Evolutionary conservation across 2,888 invertebrate species (phyloP), one percentile per base, ranked within the genome.

Genomic region (Drosophila infuscata): DNA sequence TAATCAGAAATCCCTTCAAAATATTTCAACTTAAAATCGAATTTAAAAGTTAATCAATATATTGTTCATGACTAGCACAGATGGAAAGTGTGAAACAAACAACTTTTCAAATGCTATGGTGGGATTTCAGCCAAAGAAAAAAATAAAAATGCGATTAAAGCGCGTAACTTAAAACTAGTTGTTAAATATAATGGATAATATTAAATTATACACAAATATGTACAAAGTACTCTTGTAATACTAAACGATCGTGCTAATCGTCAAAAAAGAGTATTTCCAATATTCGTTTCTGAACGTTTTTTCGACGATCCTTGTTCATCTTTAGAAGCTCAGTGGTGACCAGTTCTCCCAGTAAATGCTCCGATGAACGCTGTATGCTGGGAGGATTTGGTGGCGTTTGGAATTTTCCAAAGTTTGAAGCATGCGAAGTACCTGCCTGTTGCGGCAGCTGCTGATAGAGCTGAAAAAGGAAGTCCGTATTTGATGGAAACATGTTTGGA

Each of bases 251-350:
- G 46, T 20, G 43, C 87, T 83, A 93, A 79, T 93, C 93, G 46
- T 93, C 93, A 67, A 93, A 93, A 69, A 93, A 93, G 52, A 93
- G 84, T 72, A 93, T 93, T 85, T 93, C 93, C 46, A 93, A 82
- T 51, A 93, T 93, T 66, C 92, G 85, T 68, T 92, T 93, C 60
- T 93, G 93, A 25, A 92, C 93, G 64, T 84, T 86, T 86, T 93
- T 93, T 43, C 93, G 92, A 17, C 92, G 90, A 66, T 93, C 93
- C 68, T 92, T 92, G 60, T 89, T 90, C 93, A 93, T 93, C 82
- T 93, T 93, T 2, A 93, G 71, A 12, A 93, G 76, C 72, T 93
- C 93, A 3, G 93, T 92, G 53, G 93, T 93, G 0, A 93, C 93
- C 53, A 93, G 77, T 74, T 93, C 93, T 12, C 93, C 93, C 29